Base-by-base conservation (phyloP, 2,113 vertebrate species). In the Opisthocomus hoazin region DNA sequence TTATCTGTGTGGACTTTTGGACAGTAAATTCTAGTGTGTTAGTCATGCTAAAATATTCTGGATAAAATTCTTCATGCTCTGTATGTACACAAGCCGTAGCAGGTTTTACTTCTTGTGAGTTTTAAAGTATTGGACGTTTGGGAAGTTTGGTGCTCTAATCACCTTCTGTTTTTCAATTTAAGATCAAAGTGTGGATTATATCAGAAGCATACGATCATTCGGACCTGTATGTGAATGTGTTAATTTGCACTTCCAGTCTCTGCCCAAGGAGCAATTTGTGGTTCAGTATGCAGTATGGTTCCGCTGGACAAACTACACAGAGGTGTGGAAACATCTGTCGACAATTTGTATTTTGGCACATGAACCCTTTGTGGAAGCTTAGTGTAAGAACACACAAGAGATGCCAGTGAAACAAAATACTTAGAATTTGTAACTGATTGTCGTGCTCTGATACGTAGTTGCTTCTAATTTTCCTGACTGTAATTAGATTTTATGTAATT, bases 221-320 rank as follows among this genome's bases (percentile, higher is more conserved):
- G 98, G 98, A 90, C 98, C 98, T 5, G 78, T 98, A 26, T 98
- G 98, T 96, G 97, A 97, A 83, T 96, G 97, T 24, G 84, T 98
- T 90, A 90, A 98, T 78, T 61, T 53, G 8, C 87, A 98, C 60
- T 70, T 98, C 70, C 94, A 82, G 43, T 97, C 98, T 57, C 87
- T 98, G 85, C 75, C 82, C 34, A 70, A 80, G 69, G 89, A 70
- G 11, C 96, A 98, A 39, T 98, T 98, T 89, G 63, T 95, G 57
- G 51, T 37, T 41, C 96, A 48, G 24, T 98, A 97, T 57, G n/a
- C 37, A 1, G 54, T 89, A 0, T 98, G 98, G 97, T 96, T 98
- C 65, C 97, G 30, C 56, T 98, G 98, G 98, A 98, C 98, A 43
- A 89, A 94, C 63, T 95, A 84, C 81, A 81, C 96, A 56, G 94